Percentiles rank a stretch among this genome's conserved stretches.
phyloP scores from a whole-genome alignment of 2,888 invertebrate species.

The Macrosoma leucophasiata region DNA sequence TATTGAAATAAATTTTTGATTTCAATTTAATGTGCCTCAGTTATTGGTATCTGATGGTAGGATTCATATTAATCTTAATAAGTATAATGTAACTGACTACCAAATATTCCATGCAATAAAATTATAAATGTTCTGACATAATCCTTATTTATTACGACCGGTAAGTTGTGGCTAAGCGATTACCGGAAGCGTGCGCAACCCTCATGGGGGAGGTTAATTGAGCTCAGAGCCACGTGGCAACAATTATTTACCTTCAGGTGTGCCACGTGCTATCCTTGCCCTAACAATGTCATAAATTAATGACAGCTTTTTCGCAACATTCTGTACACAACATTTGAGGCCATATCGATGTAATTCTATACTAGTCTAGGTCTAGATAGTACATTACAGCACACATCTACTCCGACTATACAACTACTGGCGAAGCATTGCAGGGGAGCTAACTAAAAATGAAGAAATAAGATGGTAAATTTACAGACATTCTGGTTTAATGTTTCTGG shows the following conservation, averaged over 20 bases:
- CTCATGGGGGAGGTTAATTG: conserved; percentile 56
- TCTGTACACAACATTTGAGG: conserved; percentile 13
- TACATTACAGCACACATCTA: conserved; percentile 26
- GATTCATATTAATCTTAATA: too few relatives aligned
- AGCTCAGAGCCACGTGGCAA: conserved; percentile 58
- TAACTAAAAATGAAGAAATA: conserved; percentile 72
- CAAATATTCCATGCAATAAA: too few relatives aligned
- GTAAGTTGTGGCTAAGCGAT: too few relatives aligned
- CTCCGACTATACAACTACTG: conserved; percentile 36
- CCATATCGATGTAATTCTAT: conserved; percentile 16
- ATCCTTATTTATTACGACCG: too few relatives aligned
- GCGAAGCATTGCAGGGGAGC: conserved; percentile 64
- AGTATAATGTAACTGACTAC: too few relatives aligned
- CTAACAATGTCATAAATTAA: conserved; percentile 4
- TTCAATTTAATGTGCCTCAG: too few relatives aligned
- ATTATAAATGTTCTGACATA: too few relatives aligned
- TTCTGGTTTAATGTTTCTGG: conserved; percentile 61
- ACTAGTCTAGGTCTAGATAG: conserved; percentile 19
- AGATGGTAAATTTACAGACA: conserved; percentile 68
- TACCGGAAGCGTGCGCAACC: conserved; percentile 50
- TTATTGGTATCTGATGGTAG: too few relatives aligned
- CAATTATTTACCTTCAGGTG: conserved; percentile 70
- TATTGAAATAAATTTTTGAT: too few relatives aligned
- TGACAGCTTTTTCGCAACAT: conserved; percentile 12
- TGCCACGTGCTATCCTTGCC: conserved; percentile 47